Evolutionary conservation across 2,797 vertebrate genomes (phyloP).

Genomic region (Anisognathus igniventris): DNA sequence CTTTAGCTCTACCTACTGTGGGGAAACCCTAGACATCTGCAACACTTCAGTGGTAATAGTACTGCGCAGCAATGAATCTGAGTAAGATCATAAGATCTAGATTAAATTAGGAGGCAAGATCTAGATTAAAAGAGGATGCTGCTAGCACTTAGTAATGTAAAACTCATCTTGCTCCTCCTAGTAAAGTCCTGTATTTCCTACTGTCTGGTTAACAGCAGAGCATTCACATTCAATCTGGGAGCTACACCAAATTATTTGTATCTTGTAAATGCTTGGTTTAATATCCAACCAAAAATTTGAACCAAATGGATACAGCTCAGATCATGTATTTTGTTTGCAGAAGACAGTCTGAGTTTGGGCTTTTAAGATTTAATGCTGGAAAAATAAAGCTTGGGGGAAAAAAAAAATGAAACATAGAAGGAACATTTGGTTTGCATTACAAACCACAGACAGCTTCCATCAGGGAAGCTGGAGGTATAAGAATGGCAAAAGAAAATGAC

Average conservation of each 20-base stretch:
- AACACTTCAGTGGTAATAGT: neutral
- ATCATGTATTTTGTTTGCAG: conserved; percentile 25
- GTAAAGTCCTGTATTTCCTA: neutral
- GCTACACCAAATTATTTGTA: neutral
- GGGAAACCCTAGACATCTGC: neutral
- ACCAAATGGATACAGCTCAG: conserved; percentile 44
- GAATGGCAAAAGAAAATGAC: conserved; percentile 45
- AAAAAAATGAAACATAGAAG: neutral
- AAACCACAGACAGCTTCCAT: conserved; percentile 63
- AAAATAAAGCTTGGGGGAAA: conserved; percentile 5
- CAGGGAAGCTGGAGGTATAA: neutral
- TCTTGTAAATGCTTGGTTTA: conserved; percentile 15
- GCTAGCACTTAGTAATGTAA: neutral
- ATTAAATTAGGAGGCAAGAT: neutral
- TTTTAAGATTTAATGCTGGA: conserved; percentile 38
- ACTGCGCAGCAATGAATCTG: neutral
- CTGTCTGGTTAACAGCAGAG: neutral
- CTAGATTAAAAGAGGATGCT: neutral
- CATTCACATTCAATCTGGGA: neutral
- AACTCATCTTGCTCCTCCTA: neutral
- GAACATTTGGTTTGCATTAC: conserved; percentile 59
- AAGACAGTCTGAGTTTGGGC: neutral
- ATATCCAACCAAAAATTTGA: conserved; percentile 44
- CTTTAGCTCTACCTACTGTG: neutral
- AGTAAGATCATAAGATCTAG: neutral